Percentiles rank a stretch among this genome's conserved stretches.
These are phyloP conservation scores for Apamea crenata DNA, from an alignment of 2,888 invertebrate genomes.

Conservation along the genomic window DNA sequence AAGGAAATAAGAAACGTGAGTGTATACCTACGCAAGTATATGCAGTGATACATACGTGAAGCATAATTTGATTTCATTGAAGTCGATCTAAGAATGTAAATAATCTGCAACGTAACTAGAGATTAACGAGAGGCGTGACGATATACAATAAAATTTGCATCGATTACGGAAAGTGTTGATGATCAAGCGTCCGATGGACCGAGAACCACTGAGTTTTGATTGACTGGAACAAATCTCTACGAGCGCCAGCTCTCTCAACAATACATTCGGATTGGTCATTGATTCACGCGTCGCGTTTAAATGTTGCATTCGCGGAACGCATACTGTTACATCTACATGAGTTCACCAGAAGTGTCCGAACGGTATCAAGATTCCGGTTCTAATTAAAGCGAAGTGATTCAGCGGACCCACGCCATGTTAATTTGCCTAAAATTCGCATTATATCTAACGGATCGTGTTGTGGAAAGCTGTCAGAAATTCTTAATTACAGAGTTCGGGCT, in stretches of 20 bases:
- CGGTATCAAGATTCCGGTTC: conserved; percentile 85
- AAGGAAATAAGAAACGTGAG: neutral
- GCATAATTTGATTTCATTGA: conserved; percentile 24
- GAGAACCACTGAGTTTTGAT: conserved; percentile 64
- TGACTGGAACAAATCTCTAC: conserved; percentile 57
- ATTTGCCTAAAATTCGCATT: conserved; percentile 85
- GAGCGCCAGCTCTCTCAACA: conserved; percentile 64
- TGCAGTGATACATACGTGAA: conserved; percentile 29
- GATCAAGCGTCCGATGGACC: conserved; percentile 59
- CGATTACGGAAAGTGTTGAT: conserved; percentile 74
- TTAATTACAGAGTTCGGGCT: conserved; percentile 67
- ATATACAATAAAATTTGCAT: conserved; percentile 74
- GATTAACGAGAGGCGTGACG: conserved; percentile 74
- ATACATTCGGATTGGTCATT: conserved; percentile 69
- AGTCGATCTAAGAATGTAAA: conserved; percentile 53
- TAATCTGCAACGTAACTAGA: conserved; percentile 69
- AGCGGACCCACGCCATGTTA: conserved; percentile 77
- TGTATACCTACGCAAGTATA: neutral
- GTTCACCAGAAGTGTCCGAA: conserved; percentile 78
- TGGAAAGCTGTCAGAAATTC: conserved; percentile 70
- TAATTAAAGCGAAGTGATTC: conserved; percentile 86
- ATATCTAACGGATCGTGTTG: conserved; percentile 76
- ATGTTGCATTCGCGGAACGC: conserved; percentile 83
- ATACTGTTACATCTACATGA: conserved; percentile 77
- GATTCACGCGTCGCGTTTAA: conserved; percentile 77